Percentiles rank a stretch among this genome's conserved stretches.
These are phyloP conservation scores for Tetramorium bicarinatum DNA, from an alignment of 2,888 invertebrate genomes.

Conservation along the genomic window DNA sequence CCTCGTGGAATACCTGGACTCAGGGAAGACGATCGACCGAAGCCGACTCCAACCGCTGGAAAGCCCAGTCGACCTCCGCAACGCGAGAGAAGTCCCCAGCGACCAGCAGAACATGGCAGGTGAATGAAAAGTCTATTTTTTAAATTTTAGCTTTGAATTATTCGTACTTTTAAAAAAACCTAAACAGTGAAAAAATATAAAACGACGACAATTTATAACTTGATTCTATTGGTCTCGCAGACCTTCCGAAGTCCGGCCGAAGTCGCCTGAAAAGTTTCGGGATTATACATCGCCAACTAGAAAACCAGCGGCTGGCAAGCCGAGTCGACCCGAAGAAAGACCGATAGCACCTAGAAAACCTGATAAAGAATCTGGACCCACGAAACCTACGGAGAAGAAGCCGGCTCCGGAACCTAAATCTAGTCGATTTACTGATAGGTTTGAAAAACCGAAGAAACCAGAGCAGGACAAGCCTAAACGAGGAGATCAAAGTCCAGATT, in stretches of 20 bases:
- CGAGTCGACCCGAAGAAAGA: slow-evolving; percentile 74
- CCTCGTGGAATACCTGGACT: slow-evolving; percentile 81
- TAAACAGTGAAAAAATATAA: not conserved
- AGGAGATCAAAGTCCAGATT: slow-evolving; percentile 81
- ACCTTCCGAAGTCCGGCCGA: slow-evolving; percentile 69
- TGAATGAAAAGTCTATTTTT: slow-evolving; percentile 51
- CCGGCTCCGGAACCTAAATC: slow-evolving; percentile 77
- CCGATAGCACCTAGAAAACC: slow-evolving; percentile 50
- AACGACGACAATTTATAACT: not conserved
- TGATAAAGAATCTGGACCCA: slow-evolving; percentile 44
- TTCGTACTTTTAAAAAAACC: not conserved
- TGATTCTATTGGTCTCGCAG: slow-evolving; percentile 56
- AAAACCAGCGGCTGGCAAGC: slow-evolving; percentile 79
- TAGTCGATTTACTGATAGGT: slow-evolving; percentile 72
- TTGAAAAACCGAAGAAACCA: slow-evolving; percentile 63
- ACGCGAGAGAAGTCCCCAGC: slow-evolving; percentile 73
- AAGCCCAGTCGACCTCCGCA: slow-evolving; percentile 80
- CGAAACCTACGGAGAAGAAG: slow-evolving; percentile 44
- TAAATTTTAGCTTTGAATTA: not conserved
- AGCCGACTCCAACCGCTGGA: slow-evolving; percentile 80
- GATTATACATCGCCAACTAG: slow-evolving; percentile 72
- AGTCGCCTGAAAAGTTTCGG: slow-evolving; percentile 78
- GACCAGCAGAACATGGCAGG: slow-evolving; percentile 68
- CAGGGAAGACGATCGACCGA: slow-evolving; percentile 82
- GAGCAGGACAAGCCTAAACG: slow-evolving; percentile 73